Base-by-base conservation (phyloP, 2,797 vertebrate species). In the Pterois miles region DNA sequence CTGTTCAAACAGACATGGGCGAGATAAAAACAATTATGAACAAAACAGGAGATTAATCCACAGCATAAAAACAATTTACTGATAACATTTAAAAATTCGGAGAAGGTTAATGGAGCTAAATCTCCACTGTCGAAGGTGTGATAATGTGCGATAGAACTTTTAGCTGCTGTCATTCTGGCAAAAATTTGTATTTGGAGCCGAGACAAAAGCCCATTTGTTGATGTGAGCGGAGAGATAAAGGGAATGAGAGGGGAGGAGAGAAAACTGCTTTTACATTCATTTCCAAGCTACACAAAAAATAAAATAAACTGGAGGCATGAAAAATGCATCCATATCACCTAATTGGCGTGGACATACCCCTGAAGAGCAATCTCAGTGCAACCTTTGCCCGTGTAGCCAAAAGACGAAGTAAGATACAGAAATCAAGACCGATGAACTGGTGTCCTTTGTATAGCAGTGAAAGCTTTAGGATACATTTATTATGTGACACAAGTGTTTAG, bases 1-100 rank as follows among this genome's bases (percentile, higher is more conserved):
- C 90, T 92, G 90, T 87, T 91, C 86, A 92, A 92, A 91, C 78
- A 86, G 86, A 90, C 88, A 87, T 13, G 65, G 54, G 60, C 4
- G 5, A 67, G 76, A 82, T 84, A 76, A 89, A 80, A 79, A 46
- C 58, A 83, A 88, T 90, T 88, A 92, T 63, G 82, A 87, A 70
- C 86, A 70, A 83, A 92, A 83, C 68, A 74, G 71, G 58, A 81
- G 74, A 88, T 88, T 81, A 87, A 66, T 78, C 84, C 74, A 14
- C 65, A 74, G 57, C 80, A 82, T 71, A 77, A 80, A 88, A 83
- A 81, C 74, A 74, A 75, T 90, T 87, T 81, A 57, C 78, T 76
- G 82, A 84, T 90, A 88, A 71, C 79, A 73, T 85, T 82, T 76
- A 43, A 64, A 79, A 79, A 76, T 83, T 36, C 68, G 11, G 59